Percentiles rank a stretch among this genome's conserved stretches.
These are phyloP conservation scores for Scolopax bukidnonensis DNA, from an alignment of 2,797 vertebrate genomes.

Conservation along the genomic window DNA sequence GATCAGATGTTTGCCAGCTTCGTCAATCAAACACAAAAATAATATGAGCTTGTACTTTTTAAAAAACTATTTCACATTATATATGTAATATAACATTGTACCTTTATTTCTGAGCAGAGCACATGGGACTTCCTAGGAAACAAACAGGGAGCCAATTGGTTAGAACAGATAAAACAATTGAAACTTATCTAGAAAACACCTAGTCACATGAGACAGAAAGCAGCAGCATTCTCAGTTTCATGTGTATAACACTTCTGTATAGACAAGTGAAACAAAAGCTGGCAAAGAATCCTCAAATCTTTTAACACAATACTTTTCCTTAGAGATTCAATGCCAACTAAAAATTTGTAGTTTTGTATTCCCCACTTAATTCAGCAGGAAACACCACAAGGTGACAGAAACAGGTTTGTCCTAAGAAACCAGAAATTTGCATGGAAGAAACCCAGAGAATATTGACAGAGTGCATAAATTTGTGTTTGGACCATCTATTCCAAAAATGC, in stretches of 20 bases:
- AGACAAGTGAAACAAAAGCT: not conserved
- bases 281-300: not conserved
- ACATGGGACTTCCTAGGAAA: conserved; percentile 92
- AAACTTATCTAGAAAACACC: not conserved
- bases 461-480: not conserved
- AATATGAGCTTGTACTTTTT: not conserved
- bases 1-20: not conserved
- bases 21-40: not conserved
- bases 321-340: not conserved
- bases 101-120: conserved; percentile 90
- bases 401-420: not conserved
- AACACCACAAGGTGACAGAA: not conserved
- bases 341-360: not conserved
- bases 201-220: not conserved
- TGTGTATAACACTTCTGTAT: not conserved
- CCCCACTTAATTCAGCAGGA: not conserved
- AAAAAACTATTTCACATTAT: not conserved
- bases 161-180: not conserved
- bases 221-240: not conserved
- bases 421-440: not conserved
- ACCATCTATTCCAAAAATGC: not conserved
- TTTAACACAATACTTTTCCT: not conserved
- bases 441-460: not conserved
- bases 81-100: conserved; percentile 59
- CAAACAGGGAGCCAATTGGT: conserved; percentile 16